Evolutionary conservation across 1,140 invertebrate genomes (phyloP).

Genomic region (Laupala kohalensis): DNA sequence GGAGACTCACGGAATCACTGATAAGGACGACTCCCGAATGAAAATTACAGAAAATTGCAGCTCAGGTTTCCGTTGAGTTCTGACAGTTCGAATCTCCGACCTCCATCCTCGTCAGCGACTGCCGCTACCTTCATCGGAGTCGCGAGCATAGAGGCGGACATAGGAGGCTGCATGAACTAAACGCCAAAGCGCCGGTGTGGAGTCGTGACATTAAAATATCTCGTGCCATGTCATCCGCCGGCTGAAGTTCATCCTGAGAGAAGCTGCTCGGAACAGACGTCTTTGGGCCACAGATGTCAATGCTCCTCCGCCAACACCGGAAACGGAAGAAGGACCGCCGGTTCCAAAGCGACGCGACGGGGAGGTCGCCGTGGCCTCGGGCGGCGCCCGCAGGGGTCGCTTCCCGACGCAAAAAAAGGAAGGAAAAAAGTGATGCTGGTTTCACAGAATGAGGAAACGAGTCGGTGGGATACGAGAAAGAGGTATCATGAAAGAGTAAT

Average conservation of each 20-base stretch:
- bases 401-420: neutral
- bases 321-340: neutral
- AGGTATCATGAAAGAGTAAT: too few species aligned
- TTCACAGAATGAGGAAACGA: too few species aligned
- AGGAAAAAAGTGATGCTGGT: neutral
- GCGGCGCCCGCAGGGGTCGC: neutral
- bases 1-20: too few species aligned
- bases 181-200: too few species aligned
- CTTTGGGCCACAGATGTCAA: neutral
- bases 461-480: too few species aligned
- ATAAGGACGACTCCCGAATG: too few species aligned
- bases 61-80: too few species aligned
- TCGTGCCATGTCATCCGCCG: neutral
- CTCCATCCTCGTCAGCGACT: too few species aligned
- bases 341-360: too few species aligned
- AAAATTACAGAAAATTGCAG: too few species aligned
- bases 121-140: neutral
- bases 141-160: too few species aligned
- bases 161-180: neutral
- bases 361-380: neutral
- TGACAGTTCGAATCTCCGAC: too few species aligned
- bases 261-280: neutral
- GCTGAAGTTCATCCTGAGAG: neutral
- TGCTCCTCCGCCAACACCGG: neutral
- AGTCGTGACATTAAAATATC: neutral